Conservation (phyloP, 2,888 invertebrate species). For the Patella pellucida region DNA sequence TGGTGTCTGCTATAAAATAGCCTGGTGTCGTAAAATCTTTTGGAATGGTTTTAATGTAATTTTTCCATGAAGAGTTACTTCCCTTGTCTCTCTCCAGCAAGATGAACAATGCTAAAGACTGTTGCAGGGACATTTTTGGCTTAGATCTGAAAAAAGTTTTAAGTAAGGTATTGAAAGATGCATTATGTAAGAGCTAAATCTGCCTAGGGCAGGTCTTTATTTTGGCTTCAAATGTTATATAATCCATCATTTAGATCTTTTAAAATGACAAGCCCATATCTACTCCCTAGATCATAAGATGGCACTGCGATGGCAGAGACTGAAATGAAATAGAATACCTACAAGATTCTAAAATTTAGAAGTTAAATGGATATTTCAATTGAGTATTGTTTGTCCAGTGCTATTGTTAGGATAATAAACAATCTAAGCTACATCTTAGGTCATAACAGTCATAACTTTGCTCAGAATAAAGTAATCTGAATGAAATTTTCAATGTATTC, state of each 20-base stretch:
- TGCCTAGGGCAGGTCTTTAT: background rate
- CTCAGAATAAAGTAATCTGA: too few species aligned
- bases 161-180: background rate
- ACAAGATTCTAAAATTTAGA: too few species aligned
- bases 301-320: too few species aligned
- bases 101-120: slow-evolving; percentile 81
- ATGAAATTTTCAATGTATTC: too few species aligned
- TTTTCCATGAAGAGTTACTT: slow-evolving; percentile 59
- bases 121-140: slow-evolving; percentile 76
- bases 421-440: too few species aligned
- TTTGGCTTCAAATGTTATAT: too few species aligned
- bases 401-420: too few species aligned
- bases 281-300: too few species aligned
- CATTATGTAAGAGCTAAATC: background rate
- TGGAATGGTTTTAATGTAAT: slow-evolving; percentile 63
- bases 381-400: too few species aligned
- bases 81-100: slow-evolving; percentile 78
- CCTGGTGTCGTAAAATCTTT: slow-evolving; percentile 71
- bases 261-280: background rate
- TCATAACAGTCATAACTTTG: too few species aligned
- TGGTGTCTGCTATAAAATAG: slow-evolving; percentile 44
- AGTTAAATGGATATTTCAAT: too few species aligned
- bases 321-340: too few species aligned
- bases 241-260: background rate
- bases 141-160: slow-evolving; percentile 40